Conservation (phyloP, 2,797 vertebrate species). For the Tokudaia muenninki region DNA sequence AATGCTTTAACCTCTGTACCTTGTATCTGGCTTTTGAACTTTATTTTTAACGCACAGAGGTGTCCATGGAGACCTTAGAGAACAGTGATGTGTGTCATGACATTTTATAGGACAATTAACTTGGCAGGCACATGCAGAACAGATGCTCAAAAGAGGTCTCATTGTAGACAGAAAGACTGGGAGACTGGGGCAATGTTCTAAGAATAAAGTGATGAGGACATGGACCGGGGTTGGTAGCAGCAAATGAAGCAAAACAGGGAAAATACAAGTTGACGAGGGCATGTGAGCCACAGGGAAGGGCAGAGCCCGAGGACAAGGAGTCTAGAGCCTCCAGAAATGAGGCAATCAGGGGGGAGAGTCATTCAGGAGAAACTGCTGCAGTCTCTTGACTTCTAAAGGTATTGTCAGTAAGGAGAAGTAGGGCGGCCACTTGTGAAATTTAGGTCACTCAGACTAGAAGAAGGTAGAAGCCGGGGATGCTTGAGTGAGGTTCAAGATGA, state of each 20-base stretch:
- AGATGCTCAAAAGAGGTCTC: slow-evolving; percentile 36
- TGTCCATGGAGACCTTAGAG: slow-evolving; percentile 18
- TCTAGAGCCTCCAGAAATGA: not conserved
- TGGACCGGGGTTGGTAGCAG: not conserved
- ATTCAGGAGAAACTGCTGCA: not conserved
- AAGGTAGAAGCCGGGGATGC: not conserved
- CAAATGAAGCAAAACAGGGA: not conserved
- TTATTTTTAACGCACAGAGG: not conserved
- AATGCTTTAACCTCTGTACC: not conserved
- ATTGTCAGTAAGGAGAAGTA: not conserved
- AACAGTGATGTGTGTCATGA: slow-evolving; percentile 2
- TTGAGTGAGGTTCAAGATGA: not conserved
- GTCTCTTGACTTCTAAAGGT: not conserved
- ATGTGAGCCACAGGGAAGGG: not conserved
- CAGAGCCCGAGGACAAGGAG: not conserved
- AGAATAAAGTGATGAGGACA: not conserved
- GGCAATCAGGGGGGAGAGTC: not conserved
- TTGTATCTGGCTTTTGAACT: not conserved
- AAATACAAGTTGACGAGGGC: not conserved
- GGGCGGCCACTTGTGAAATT: not conserved
- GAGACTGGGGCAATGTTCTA: not conserved
- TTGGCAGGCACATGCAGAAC: slow-evolving; percentile 15
- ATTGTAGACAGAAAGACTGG: not conserved
- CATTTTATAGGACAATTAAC: slow-evolving; percentile 54
- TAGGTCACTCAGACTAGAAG: not conserved